Percentiles rank a stretch among this genome's conserved stretches.
These are phyloP conservation scores for Andrena bicolor DNA, from an alignment of 2,888 invertebrate species.

Conservation along the genomic window DNA sequence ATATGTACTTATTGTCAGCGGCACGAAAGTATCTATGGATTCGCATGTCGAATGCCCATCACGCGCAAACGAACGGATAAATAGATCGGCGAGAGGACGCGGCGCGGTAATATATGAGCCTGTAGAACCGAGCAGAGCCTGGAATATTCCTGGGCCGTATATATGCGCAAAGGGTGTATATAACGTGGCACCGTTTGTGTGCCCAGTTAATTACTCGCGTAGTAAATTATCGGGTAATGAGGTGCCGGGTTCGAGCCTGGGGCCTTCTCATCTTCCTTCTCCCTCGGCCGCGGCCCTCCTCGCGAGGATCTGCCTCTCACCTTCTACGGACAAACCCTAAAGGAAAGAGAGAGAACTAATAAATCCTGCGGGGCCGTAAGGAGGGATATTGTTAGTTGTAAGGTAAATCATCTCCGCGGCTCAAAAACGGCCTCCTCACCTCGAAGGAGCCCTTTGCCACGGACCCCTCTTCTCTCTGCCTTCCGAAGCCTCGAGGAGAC, in stretches of 20 bases:
- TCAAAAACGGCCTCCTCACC: conserved; percentile 77
- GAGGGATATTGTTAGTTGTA: conserved; percentile 83
- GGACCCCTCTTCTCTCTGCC: conserved; percentile 42
- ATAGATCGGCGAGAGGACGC: conserved; percentile 77
- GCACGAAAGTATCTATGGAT: conserved; percentile 17
- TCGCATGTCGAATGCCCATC: conserved; percentile 59
- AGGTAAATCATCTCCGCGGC: conserved; percentile 83
- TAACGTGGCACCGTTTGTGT: conserved; percentile 80
- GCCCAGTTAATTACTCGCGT: conserved; percentile 84
- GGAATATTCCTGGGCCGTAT: conserved; percentile 44
- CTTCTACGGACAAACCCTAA: conserved; percentile 71
- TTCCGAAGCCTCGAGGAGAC: conserved; percentile 73
- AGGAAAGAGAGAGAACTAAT: conserved; percentile 79
- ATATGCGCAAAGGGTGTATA: conserved; percentile 69
- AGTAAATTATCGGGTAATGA: conserved; percentile 84
- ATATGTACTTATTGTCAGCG: conserved; percentile 44
- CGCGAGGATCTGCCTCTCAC: conserved; percentile 58
- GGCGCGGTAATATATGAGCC: conserved; percentile 77
- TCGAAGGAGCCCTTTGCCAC: conserved; percentile 61
- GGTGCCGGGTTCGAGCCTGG: conserved; percentile 82
- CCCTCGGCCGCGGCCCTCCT: conserved; percentile 39
- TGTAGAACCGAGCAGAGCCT: conserved; percentile 64
- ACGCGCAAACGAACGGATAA: conserved; percentile 77
- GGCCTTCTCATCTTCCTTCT: conserved; percentile 70
- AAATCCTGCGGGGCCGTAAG: conserved; percentile 81